Conservation (phyloP, 1,140 invertebrate species). For the Leptinotarsa lineolata region DNA sequence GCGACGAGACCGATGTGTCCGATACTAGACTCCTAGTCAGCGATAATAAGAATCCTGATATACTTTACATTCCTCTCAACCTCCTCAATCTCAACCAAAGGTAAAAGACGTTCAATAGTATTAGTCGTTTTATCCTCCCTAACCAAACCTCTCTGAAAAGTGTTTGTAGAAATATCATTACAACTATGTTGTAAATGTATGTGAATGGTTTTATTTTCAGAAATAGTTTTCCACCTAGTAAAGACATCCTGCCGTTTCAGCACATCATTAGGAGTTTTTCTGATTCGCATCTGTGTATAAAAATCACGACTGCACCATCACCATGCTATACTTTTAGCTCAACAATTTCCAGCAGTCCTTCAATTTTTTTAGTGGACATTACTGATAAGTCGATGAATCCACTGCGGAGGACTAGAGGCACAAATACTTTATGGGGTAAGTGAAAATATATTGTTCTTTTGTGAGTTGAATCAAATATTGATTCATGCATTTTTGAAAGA, state of each 20-base stretch:
- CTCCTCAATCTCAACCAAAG: constrained; percentile 66
- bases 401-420: constrained; percentile 55
- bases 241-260: constrained; percentile 70
- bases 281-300: constrained; percentile 72
- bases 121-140: neutral
- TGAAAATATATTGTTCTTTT: neutral
- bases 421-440: constrained; percentile 51
- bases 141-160: neutral
- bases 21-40: constrained; percentile 59
- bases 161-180: too few relatives aligned
- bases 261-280: constrained; percentile 74
- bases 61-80: constrained; percentile 71
- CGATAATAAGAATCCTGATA: constrained; percentile 67
- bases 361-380: constrained; percentile 63
- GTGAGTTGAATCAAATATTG: too few relatives aligned
- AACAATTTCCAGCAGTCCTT: constrained; percentile 62
- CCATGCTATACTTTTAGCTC: constrained; percentile 61
- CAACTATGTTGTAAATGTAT: too few relatives aligned
- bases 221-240: constrained; percentile 72
- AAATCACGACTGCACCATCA: constrained; percentile 63
- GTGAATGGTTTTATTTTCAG: constrained; percentile 45
- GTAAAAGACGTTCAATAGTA: constrained; percentile 27
- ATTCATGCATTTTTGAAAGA: too few relatives aligned
- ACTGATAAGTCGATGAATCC: constrained; percentile 56
- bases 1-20: constrained; percentile 68